Conservation (phyloP, 2,888 invertebrate genomes). For the Parascotia fuliginaria region DNA sequence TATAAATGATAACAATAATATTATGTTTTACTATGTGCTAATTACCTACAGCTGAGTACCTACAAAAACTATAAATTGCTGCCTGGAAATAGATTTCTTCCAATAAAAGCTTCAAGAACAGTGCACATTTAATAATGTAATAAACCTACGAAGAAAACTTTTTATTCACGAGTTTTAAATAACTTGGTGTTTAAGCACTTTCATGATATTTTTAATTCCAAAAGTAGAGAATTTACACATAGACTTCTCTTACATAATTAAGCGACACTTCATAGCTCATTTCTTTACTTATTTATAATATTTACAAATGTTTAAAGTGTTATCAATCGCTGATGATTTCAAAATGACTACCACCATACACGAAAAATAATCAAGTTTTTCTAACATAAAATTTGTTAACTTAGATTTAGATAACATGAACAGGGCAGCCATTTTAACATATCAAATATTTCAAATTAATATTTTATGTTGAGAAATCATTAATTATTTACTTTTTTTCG, state of each 20-base stretch:
- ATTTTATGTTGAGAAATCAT: constrained; percentile 16
- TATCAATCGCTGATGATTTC: constrained; percentile 47
- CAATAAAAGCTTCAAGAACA: too few species aligned
- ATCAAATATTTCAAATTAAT: constrained; percentile 2
- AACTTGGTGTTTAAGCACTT: too few species aligned
- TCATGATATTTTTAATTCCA: too few species aligned
- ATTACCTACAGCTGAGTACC: too few species aligned
- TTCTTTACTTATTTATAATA: neutral
- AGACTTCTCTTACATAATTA: constrained; percentile 27
- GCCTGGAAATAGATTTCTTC: too few species aligned
- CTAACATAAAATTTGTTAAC: constrained; percentile 20
- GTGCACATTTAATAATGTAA: too few species aligned
- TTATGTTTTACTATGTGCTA: too few species aligned
- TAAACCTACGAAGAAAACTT: too few species aligned
- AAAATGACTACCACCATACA: constrained; percentile 44
- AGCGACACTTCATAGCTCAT: neutral
- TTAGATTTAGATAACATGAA: constrained; percentile 10
- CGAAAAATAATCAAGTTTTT: constrained; percentile 21
- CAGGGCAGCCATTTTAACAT: constrained; percentile 49
- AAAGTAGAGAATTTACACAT: too few species aligned
- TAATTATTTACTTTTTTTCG: constrained; percentile 13
- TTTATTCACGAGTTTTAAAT: too few species aligned
- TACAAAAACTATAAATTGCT: too few species aligned
- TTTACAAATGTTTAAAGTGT: constrained; percentile 49
- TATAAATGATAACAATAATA: neutral